Evolutionary conservation across 1,140 invertebrate species (phyloP).

Genomic region (Hyles euphorbiae): DNA sequence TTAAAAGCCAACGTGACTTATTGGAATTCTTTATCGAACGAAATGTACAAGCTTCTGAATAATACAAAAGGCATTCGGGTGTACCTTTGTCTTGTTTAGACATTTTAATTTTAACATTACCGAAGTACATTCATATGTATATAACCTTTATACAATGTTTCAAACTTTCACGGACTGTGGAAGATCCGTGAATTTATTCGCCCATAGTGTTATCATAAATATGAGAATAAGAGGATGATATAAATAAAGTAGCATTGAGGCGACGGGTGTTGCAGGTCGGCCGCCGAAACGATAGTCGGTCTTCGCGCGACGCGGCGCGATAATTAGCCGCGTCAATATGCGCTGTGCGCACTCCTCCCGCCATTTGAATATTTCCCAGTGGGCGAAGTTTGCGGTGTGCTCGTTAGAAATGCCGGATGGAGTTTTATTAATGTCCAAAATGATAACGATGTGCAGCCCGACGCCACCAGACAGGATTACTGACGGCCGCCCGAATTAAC

Average conservation of each 20-base stretch:
- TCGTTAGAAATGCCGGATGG: slow-evolving; percentile 38
- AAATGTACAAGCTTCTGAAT: slow-evolving; percentile 1
- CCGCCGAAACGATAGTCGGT: slow-evolving; percentile 4
- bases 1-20: slow-evolving; percentile 24
- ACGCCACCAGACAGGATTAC: slow-evolving; percentile 36
- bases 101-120: no score
- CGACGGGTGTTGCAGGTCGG: background rate
- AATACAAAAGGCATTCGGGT: background rate
- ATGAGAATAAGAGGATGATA: no score
- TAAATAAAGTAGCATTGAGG: background rate
- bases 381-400: slow-evolving; percentile 34
- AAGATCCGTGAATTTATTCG: no score
- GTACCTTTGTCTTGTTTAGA: background rate
- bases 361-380: slow-evolving; percentile 45
- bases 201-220: no score
- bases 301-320: slow-evolving; percentile 16
- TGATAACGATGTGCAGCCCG: slow-evolving; percentile 48
- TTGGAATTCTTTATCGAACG: slow-evolving; percentile 15
- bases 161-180: no score
- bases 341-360: slow-evolving; percentile 20
- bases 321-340: slow-evolving; percentile 43
- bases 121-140: no score
- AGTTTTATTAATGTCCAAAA: slow-evolving; percentile 61
- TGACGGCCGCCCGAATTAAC: slow-evolving; percentile 47
- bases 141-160: no score